Percentiles rank a stretch among this genome's conserved stretches.
These are phyloP conservation scores for Varanus salvator DNA, from an alignment of 2,113 vertebrate species.

Conservation along the genomic window DNA sequence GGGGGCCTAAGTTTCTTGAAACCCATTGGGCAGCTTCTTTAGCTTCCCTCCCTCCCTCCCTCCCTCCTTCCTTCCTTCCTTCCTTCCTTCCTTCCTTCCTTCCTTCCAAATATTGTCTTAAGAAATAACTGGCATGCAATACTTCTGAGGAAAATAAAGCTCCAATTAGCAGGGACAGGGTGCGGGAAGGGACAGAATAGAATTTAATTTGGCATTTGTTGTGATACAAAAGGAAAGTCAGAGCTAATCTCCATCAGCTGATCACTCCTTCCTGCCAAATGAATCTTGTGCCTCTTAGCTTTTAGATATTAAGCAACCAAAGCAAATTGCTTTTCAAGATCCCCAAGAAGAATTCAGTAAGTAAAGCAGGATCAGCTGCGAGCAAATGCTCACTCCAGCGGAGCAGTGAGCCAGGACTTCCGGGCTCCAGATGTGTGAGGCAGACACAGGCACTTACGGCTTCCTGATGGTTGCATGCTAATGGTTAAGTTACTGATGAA, in stretches of 20 bases:
- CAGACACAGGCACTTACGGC: constrained; percentile 76
- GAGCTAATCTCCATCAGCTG: constrained; percentile 56
- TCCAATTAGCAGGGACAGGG: constrained; percentile 42
- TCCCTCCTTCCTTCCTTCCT: too few relatives aligned
- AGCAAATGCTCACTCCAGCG: constrained; percentile 54
- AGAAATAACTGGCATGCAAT: constrained; percentile 46
- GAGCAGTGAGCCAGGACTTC: constrained; percentile 60
- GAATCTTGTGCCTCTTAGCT: constrained; percentile 59
- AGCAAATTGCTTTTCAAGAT: constrained; percentile 49
- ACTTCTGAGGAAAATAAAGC: constrained; percentile 46
- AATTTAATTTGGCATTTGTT: constrained; percentile 57
- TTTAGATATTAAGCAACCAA: constrained; percentile 50
- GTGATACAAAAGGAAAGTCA: constrained; percentile 53
- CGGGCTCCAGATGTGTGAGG: constrained; percentile 59
- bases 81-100: not conserved
- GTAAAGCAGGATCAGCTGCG: constrained; percentile 57
- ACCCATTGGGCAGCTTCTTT: constrained; percentile 44
- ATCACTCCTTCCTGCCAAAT: constrained; percentile 61
- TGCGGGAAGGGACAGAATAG: constrained; percentile 32
- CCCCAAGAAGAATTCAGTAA: constrained; percentile 43
- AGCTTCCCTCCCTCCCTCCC: constrained; percentile 41
- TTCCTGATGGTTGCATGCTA: constrained; percentile 72
- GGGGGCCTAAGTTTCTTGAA: constrained; percentile 57
- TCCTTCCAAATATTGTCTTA: constrained; percentile 59
- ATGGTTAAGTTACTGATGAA: constrained; percentile 1